A percentile compares a stretch with the other conserved stretches of the same genome.
Conservation (phyloP, 2,113 vertebrate genomes). For the Myiopsitta monachus region DNA sequence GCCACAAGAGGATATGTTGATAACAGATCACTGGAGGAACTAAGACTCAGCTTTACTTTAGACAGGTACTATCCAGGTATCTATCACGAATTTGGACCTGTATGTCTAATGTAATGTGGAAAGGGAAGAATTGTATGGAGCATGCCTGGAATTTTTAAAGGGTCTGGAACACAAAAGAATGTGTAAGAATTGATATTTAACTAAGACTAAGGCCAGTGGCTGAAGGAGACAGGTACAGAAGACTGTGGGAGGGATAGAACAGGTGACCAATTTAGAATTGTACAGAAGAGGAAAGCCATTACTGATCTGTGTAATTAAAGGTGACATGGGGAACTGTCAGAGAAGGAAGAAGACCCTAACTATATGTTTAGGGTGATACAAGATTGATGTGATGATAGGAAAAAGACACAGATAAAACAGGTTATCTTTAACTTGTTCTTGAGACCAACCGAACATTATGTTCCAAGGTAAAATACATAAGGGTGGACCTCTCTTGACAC, state of each 20-base stretch:
- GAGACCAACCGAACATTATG: neutral
- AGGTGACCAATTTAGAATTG: neutral
- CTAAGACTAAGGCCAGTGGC: fast-evolving
- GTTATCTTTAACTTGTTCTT: neutral
- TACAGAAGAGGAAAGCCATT: neutral
- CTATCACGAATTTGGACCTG: neutral
- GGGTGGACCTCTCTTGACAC: neutral
- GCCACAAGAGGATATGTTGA: neutral
- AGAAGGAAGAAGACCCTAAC: neutral
- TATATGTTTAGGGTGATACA: neutral
- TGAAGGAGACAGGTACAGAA: neutral
- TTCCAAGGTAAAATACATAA: neutral
- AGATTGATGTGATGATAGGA: neutral
- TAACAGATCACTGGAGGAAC: neutral
- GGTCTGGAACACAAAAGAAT: neutral
- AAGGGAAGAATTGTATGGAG: neutral
- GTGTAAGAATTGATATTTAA: neutral
- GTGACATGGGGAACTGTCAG: neutral
- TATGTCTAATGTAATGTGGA: neutral
- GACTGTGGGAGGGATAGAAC: neutral
- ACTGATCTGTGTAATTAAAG: neutral
- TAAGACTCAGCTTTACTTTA: neutral
- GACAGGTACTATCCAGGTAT: neutral
- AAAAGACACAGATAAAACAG: neutral
- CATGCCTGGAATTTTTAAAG: neutral